These are phyloP conservation scores for Axis porcinus DNA, from an alignment of 2,113 vertebrate genomes.

Conservation along the genomic window DNA sequence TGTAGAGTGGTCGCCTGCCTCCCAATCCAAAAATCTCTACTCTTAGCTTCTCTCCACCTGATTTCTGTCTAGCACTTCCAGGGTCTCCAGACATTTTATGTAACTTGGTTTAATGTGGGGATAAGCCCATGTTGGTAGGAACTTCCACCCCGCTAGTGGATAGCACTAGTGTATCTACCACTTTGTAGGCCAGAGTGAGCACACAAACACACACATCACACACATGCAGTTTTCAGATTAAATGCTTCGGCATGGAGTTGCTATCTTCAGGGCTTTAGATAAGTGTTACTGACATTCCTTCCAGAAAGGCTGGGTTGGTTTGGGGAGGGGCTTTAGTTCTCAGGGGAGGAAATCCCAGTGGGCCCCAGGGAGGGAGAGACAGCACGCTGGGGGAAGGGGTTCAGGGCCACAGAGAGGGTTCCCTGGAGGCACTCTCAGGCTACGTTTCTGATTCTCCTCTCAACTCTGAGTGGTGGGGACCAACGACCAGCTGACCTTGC, in stretches of 20 bases:
- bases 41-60: neutral
- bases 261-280: neutral
- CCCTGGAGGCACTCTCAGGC: neutral
- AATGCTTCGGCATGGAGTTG: neutral
- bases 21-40: neutral
- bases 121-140: too few relatives aligned
- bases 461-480: neutral
- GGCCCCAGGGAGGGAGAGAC: neutral
- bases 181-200: neutral
- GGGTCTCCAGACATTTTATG: neutral
- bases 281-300: fast-evolving
- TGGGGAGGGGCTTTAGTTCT: neutral
- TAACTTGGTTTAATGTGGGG: neutral
- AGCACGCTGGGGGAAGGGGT: fast-evolving
- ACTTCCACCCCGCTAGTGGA: neutral
- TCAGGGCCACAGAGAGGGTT: neutral
- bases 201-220: neutral
- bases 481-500: fast-evolving
- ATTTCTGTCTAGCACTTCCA: neutral
- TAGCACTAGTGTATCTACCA: neutral
- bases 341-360: neutral
- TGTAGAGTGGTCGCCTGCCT: fast-evolving
- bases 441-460: neutral
- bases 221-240: neutral
- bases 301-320: neutral